Evolutionary conservation across 2,797 vertebrate genomes (phyloP).

Genomic region (Sebastes wilsoni): DNA sequence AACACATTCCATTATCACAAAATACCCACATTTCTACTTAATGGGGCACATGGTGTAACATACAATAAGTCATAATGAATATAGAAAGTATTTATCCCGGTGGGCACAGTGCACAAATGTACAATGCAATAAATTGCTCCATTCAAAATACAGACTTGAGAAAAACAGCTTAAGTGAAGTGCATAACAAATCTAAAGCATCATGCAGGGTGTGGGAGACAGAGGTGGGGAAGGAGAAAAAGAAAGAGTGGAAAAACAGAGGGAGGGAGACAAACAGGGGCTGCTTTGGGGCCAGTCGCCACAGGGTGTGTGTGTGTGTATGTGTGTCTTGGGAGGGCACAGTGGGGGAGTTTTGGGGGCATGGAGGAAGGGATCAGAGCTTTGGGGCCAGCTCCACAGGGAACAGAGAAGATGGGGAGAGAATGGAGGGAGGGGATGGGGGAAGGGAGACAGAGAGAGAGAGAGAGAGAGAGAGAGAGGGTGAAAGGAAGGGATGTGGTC

Average conservation of each 20-base stretch:
- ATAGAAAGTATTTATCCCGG: not conserved
- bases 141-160: conserved; percentile 7
- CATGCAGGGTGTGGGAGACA: conserved; percentile 60
- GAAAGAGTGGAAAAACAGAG: conserved; percentile 69
- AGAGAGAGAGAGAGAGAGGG: conserved; percentile 28
- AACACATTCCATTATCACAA: not conserved
- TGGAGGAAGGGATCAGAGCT: conserved; percentile 77
- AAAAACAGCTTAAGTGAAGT: conserved; percentile 50
- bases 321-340: conserved; percentile 69
- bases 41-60: not conserved
- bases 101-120: not conserved
- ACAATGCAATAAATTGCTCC: conserved; percentile 2
- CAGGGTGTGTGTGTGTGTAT: conserved; percentile 55
- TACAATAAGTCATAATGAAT: not conserved
- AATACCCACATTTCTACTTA: not conserved
- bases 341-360: conserved; percentile 69
- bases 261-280: conserved; percentile 68
- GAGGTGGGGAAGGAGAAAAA: conserved; percentile 48
- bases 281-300: conserved; percentile 73
- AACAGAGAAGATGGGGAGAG: conserved; percentile 74
- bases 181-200: conserved; percentile 50
- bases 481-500: conserved; percentile 77
- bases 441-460: conserved; percentile 44
- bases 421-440: conserved; percentile 63
- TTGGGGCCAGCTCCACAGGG: conserved; percentile 80